Evolutionary conservation across 2,888 invertebrate genomes (phyloP), one percentile per base, ranked within the genome.

Genomic region (Cryptosula pallasiana): DNA sequence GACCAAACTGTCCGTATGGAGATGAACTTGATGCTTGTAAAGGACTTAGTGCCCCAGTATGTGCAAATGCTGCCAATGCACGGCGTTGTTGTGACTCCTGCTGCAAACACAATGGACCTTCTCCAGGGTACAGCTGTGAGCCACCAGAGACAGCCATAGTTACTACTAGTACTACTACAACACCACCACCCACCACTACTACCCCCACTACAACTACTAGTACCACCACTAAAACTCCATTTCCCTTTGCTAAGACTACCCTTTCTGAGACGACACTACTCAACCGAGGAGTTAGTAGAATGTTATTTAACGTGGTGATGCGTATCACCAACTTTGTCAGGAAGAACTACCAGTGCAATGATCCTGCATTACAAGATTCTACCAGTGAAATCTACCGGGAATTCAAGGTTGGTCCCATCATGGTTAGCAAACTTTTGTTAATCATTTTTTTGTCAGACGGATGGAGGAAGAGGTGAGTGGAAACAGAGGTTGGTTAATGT

Each of bases 1-100:
- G 63, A 63, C 63, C 63, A 9, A 32, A 27, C 34, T 63, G 63
- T n/a, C 29, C 63, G 13, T 63, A 63, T 34, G 63, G 63, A 13
- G 63, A 63, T n/a, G 32, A 27, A 32, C 25, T 3, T 32, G 27
- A 9, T 63, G 63, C 13, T 5, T 63, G 63, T n/a, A n/a, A n/a
- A n/a, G n/a, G n/a, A n/a, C n/a, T n/a, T n/a, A n/a, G n/a, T n/a
- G n/a, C n/a, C n/a, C 16, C 29, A 5, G 5, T 2, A 2, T 34
- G 32, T 23, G 25, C 57, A 16, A 5, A 13, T 32, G 29, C 5
- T 29, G 13, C 3, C 2, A 32, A 34, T 34, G 29, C 63, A 25
- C 13, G 16, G 29, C 32, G 20, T 3, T 63, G 63, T n/a, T 63
- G 63, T 63, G 63, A 63, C 9, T 25, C 63, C 2, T 63, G 63